These are phyloP conservation scores for Leucophenga montana DNA, from an alignment of 2,888 invertebrate species.

Conservation along the genomic window DNA sequence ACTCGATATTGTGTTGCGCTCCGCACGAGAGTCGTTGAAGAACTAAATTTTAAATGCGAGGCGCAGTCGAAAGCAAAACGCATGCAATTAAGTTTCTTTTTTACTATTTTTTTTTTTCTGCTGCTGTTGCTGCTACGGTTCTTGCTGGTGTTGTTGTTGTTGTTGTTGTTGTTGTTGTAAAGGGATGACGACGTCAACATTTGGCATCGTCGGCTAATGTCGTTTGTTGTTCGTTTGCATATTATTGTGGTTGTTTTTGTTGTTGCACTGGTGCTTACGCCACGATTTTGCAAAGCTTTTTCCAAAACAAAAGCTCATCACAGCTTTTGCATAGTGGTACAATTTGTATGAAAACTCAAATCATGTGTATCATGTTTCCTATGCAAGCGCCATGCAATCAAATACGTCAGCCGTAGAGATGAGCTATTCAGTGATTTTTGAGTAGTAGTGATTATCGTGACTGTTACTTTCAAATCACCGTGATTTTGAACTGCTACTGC, in stretches of 20 bases:
- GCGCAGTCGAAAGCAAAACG: conserved; percentile 35
- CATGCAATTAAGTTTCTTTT: conserved; percentile 44
- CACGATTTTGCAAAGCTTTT: not conserved
- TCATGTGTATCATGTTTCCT: no score
- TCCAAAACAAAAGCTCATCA: not conserved
- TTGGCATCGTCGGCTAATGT: no score
- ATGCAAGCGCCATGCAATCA: no score
- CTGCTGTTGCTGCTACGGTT: not conserved
- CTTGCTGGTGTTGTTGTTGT: not conserved
- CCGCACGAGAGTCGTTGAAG: conserved; percentile 61
- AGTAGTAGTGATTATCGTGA: no score
- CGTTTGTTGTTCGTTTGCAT: not conserved
- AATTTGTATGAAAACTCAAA: no score
- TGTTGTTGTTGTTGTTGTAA: not conserved
- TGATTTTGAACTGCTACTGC: no score
- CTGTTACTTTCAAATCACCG: no score
- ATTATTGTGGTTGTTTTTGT: not conserved
- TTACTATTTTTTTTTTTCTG: conserved; percentile 31
- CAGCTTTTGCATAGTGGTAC: no score
- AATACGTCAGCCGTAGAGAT: no score
- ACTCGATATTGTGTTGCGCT: conserved; percentile 46
- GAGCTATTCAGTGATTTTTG: no score
- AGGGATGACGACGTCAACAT: not conserved
- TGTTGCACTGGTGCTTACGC: not conserved
- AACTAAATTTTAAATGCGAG: conserved; percentile 55